Evolutionary conservation across 2,888 invertebrate species (phyloP), one percentile per base, ranked within the genome.

Genomic region (Rutpela maculata): DNA sequence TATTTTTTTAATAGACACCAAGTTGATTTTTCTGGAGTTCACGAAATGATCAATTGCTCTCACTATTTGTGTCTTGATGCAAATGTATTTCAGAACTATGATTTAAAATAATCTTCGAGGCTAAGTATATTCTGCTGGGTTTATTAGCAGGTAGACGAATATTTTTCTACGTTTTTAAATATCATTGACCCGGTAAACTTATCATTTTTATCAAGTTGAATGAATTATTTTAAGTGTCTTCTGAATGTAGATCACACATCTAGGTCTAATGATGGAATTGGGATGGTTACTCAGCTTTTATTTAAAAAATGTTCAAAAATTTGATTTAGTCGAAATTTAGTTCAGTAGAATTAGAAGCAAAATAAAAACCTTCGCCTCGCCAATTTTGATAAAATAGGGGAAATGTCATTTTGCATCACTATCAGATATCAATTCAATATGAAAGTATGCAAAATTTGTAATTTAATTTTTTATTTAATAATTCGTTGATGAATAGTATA

Each of bases 161-260:
- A 59, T 59, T 19, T 22, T 19, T 59, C 50, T 50, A 3, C 12
- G n/a, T 3, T 50, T 50, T 50, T 59, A 59, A 59, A 59, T 22
- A 22, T 59, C 59, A 15, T 19, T 59, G 59, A 59, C 59, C 59
- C 59, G 1, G 15, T 19, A 59, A 55, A 59, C 22, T 59, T 19
- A 19, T 59, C 59, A 59, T 1, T 59, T 59, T 59, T 59, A 59
- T 59, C 19, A 22, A 22, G 59, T 19, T 59, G 59, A 19, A 59
- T 59, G 11, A 59, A 59, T 22, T 19, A 59, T 2, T 59, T 22
- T 59, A 19, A 50, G 15, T 50, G 15, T n/a, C 6, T 50, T n/a
- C 50, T 50, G 6, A 50, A 50, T n/a, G n/a, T 7, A 50, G 50
- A 50, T 15, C 43, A 43, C 4, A 43, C 31, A 35, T 35, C 15